phyloP scores from a whole-genome alignment of 2,113 vertebrate species.

The Meriones unguiculatus region DNA sequence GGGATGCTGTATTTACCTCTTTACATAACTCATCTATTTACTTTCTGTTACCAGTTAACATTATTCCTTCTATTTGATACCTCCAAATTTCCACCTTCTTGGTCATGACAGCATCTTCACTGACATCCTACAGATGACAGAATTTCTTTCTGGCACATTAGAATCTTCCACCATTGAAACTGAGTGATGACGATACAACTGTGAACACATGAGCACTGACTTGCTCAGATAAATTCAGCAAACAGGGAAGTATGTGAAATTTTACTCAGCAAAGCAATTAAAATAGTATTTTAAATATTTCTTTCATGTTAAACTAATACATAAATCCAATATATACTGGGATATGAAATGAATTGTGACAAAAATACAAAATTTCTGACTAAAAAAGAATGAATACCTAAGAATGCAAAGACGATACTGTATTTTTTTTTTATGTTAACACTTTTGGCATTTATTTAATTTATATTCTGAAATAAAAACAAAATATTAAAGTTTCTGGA shows the following conservation, averaged over 20 bases:
- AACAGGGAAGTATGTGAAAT: background rate
- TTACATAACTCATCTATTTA: background rate
- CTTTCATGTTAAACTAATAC: background rate
- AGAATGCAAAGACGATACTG: background rate
- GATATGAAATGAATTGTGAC: background rate
- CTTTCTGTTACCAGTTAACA: background rate
- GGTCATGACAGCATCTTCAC: background rate
- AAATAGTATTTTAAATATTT: slow-evolving; percentile 8
- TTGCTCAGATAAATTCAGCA: background rate
- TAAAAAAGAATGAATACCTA: background rate
- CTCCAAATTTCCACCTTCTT: background rate
- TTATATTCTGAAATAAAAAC: no score
- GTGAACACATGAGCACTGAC: background rate
- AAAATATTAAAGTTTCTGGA: no score
- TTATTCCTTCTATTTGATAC: background rate
- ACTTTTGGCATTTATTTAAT: no score
- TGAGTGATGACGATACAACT: background rate
- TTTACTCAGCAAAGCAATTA: background rate
- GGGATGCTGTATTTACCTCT: background rate
- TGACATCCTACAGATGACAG: background rate
- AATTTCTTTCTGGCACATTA: background rate
- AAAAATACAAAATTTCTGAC: background rate
- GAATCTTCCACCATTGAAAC: background rate
- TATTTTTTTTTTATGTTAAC: no score
- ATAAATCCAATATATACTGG: background rate